A percentile compares a stretch with the other conserved stretches of the same genome.
Evolutionary conservation across 2,113 vertebrate genomes (phyloP).

Genomic region (Colius striatus): DNA sequence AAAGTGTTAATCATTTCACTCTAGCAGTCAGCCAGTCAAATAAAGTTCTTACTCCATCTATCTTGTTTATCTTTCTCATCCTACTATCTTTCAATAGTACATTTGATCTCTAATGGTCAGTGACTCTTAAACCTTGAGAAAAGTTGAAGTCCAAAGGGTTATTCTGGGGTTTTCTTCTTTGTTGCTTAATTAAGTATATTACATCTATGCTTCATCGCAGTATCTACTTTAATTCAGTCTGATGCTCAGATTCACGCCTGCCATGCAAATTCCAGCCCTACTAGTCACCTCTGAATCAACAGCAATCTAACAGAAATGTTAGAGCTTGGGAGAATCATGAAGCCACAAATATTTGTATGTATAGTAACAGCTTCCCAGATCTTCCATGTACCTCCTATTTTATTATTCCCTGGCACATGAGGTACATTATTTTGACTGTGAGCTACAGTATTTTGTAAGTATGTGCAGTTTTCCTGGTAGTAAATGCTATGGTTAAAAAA

Average conservation of each 20-base stretch:
- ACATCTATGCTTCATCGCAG: neutral
- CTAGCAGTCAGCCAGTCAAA: neutral
- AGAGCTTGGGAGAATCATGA: neutral
- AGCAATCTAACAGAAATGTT: neutral
- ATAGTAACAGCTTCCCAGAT: neutral
- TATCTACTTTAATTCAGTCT: neutral
- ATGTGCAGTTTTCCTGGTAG: neutral
- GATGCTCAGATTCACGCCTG: neutral
- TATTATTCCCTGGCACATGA: neutral
- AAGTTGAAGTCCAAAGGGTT: neutral
- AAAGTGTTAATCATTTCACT: neutral
- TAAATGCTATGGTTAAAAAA: neutral
- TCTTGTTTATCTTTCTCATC: neutral
- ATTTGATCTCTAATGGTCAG: neutral
- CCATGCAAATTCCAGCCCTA: neutral
- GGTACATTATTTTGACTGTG: neutral
- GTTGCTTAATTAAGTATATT: neutral
- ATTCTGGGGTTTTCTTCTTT: neutral
- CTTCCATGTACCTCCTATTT: neutral
- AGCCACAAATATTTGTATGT: neutral
- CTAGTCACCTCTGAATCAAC: neutral
- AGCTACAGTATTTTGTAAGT: neutral
- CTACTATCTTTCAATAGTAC: neutral
- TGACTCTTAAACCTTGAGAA: neutral
- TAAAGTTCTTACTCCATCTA: neutral